A percentile compares a stretch with the other conserved stretches of the same genome.
Evolutionary conservation across 2,113 vertebrate genomes (phyloP).

Genomic region (Oceanodroma tethys): DNA sequence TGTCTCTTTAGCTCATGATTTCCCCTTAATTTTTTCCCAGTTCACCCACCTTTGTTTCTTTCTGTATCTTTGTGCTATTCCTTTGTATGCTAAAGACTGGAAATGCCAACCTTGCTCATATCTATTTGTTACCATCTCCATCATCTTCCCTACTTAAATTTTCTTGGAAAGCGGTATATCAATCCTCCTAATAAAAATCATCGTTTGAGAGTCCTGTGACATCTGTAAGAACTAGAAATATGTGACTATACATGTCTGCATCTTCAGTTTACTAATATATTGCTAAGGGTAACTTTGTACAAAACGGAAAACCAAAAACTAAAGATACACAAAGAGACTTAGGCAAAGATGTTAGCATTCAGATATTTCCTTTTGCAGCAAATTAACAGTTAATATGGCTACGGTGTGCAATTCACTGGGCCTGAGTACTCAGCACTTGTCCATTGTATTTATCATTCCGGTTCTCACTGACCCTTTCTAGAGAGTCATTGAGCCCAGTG

Average conservation of each 20-base stretch:
- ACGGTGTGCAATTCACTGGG: neutral
- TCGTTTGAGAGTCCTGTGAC: neutral
- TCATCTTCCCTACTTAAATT: neutral
- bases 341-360: neutral
- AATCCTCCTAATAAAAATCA: neutral
- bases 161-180: neutral
- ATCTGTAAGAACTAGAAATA: neutral
- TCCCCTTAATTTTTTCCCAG: neutral
- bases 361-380: neutral
- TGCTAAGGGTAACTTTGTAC: neutral
- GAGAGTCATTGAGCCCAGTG: neutral
- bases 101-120: neutral
- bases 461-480: neutral
- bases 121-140: neutral
- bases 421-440: neutral
- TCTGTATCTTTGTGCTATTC: neutral
- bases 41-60: neutral
- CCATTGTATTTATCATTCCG: neutral
- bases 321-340: neutral
- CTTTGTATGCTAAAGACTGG: neutral
- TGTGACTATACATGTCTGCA: neutral
- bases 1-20: neutral
- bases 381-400: neutral
- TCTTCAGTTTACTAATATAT: neutral
- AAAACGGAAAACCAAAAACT: neutral